A percentile compares a stretch with the other conserved stretches of the same genome.
These are phyloP conservation scores for Gila orcuttii DNA, from an alignment of 2,113 vertebrate genomes.

Conservation along the genomic window DNA sequence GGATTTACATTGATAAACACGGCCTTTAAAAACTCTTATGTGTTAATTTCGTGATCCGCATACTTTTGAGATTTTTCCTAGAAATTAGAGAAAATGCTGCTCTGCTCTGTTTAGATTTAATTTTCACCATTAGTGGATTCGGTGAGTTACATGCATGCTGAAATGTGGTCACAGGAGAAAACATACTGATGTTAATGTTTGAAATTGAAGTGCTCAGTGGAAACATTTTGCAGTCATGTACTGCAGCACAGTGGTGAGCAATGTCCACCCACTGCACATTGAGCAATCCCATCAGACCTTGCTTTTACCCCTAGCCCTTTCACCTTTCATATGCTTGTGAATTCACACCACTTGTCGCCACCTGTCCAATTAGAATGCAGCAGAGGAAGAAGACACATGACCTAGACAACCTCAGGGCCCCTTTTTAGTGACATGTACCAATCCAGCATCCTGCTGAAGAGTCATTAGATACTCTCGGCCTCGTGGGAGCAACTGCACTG, in stretches of 20 bases:
- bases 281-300: conserved; percentile 10
- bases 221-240: conserved; percentile 15
- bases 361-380: conserved; percentile 37
- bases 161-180: neutral
- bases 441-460: conserved; percentile 8
- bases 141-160: neutral
- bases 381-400: conserved; percentile 10
- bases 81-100: neutral
- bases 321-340: neutral
- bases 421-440: conserved; percentile 30
- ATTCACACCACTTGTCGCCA: conserved; percentile 24
- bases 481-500: conserved; percentile 23
- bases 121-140: conserved; percentile 3
- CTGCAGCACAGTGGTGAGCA: neutral
- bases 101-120: neutral
- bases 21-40: neutral
- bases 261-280: neutral
- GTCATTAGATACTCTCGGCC: conserved; percentile 34
- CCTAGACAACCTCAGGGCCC: conserved; percentile 11
- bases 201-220: neutral
- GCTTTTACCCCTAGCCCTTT: neutral
- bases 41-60: neutral
- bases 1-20: neutral
- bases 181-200: neutral
- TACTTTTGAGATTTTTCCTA: neutral